Evolutionary conservation across 1,140 invertebrate species (phyloP).

Genomic region (Procambarus clarkii): DNA sequence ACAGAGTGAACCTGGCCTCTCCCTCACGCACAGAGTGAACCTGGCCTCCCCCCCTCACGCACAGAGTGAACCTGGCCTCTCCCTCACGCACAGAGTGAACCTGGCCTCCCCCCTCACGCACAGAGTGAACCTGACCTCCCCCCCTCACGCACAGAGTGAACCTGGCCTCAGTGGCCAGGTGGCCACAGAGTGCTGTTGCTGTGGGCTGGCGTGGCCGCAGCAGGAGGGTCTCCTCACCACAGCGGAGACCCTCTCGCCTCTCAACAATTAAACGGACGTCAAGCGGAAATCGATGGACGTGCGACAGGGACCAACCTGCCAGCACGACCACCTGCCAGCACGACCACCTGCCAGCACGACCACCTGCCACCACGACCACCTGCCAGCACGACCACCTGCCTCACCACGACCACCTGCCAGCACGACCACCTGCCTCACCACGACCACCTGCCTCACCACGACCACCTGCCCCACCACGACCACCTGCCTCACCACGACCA

Average conservation of each 20-base stretch:
- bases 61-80: too few relatives aligned
- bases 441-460: background rate
- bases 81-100: too few relatives aligned
- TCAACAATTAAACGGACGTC: constrained; percentile 70
- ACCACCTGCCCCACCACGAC: background rate
- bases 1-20: too few relatives aligned
- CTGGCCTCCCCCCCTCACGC: too few relatives aligned
- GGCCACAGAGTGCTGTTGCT: too few relatives aligned
- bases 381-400: background rate
- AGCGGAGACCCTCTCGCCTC: constrained; percentile 32
- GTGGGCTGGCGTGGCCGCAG: background rate
- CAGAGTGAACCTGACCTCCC: too few relatives aligned
- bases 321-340: background rate
- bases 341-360: constrained; percentile 26
- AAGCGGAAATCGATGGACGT: constrained; percentile 69
- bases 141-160: too few relatives aligned
- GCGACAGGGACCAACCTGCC: constrained; percentile 43
- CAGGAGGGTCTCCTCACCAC: constrained; percentile 3
- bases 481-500: background rate
- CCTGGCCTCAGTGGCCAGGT: too few relatives aligned
- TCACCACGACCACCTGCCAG: background rate
- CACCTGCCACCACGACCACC: background rate
- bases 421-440: constrained; percentile 2
- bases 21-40: too few relatives aligned
- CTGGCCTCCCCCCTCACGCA: too few relatives aligned